phyloP scores from a whole-genome alignment of 2,113 vertebrate species.

The Alethe castanea region DNA sequence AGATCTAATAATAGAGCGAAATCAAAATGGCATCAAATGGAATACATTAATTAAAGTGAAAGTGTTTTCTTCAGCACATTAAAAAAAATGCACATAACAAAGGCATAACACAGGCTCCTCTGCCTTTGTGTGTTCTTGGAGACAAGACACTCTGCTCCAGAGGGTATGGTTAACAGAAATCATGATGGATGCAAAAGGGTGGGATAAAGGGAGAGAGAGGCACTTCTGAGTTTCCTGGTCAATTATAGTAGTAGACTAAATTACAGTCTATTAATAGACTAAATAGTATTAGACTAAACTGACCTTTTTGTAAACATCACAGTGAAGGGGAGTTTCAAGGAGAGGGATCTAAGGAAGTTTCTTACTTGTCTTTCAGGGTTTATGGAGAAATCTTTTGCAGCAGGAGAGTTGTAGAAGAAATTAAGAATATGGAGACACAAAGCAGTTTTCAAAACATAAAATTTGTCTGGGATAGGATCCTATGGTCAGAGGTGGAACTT shows the following conservation, averaged over 20 bases:
- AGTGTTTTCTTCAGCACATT: neutral
- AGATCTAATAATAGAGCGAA: neutral
- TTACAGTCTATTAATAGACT: neutral
- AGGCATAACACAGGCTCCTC: neutral
- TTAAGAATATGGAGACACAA: neutral
- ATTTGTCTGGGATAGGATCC: neutral
- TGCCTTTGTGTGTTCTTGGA: neutral
- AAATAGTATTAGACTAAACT: neutral
- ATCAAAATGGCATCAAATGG: neutral
- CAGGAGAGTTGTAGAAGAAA: neutral
- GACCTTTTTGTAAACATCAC: neutral
- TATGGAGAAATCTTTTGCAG: neutral
- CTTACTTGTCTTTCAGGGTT: neutral
- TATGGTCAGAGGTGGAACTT: neutral
- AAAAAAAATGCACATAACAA: neutral
- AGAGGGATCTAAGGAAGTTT: neutral
- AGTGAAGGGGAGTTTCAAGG: neutral
- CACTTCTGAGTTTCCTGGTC: neutral
- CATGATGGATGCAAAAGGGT: neutral
- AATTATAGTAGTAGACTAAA: neutral
- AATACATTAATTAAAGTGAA: slow-evolving; percentile 12
- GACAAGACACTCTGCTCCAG: neutral
- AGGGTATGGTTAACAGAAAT: neutral
- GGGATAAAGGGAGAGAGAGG: neutral
- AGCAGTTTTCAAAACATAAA: neutral